Base-by-base conservation (phyloP, 1,140 invertebrate genomes). In the Melanaphis sacchari region DNA sequence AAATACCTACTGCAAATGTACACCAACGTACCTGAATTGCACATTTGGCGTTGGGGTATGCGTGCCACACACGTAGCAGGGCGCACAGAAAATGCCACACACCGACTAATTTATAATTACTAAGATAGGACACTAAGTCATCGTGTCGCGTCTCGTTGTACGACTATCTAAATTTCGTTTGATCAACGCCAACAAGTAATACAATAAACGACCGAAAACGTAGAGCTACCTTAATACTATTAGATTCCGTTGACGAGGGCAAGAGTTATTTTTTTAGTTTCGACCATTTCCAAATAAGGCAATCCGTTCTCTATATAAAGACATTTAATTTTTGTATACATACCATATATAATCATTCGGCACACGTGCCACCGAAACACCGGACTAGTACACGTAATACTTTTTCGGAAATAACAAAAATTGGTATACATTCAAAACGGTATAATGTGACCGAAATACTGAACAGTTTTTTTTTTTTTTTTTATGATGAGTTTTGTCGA, bases 381-480 rank as follows among this genome's bases (percentile, higher is more conserved):
- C 85, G 59, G 59, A n/a, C 31, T 76, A n/a, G 54, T 82, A 82
- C 38, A 40, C 82, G 38, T 84, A 40, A n/a, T 46, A 43, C 31
- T 87, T 87, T 43, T 87, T 46, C 84, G 84, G 84, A 43, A 43
- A 87, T 43, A 8, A 46, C 85, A n/a, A 43, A 87, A 43, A 87
- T 87, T 87, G 84, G 40, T 87, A 36, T 87, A 49, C 87, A 38
- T 89, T 52, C 87, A 88, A 52, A 89, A 89, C 49, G 22, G n/a
- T 24, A 18, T 15, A n/a, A 11, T 52, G n/a, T 36, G 46, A 89
- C 46, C n/a, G 46, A 52, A 89, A 89, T 89, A 89, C n/a, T 89
- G 46, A 89, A 49, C 46, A 52, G 31, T 52, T 88, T 88, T 88
- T 49, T 46, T 87, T n/a, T 31, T 9, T 49, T 82, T 85, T 85